phyloP scores from a whole-genome alignment of 1,140 invertebrate species.

The Caerostris darwini region DNA sequence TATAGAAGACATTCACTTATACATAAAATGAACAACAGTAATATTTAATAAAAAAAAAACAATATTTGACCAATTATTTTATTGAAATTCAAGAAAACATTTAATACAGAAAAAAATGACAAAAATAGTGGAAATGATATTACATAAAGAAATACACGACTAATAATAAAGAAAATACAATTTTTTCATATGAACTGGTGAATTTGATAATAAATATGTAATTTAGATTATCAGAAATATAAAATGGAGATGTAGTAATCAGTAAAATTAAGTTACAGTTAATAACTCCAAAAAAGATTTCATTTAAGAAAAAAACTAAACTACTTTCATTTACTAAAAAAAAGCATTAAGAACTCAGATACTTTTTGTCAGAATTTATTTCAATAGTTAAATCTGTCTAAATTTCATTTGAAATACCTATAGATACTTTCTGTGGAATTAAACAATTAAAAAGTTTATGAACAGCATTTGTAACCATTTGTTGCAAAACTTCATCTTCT shows the following conservation, averaged over 20 bases:
- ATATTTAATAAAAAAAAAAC: not conserved
- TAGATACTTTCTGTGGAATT: conserved; percentile 84
- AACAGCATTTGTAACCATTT: conserved; percentile 92
- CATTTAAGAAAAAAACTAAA: not conserved
- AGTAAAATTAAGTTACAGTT: too few relatives aligned
- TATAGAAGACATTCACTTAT: too few relatives aligned
- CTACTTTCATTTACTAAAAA: not conserved
- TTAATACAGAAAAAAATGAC: not conserved
- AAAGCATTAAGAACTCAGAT: not conserved
- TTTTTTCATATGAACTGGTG: not conserved
- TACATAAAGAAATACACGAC: not conserved
- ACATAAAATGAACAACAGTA: too few relatives aligned
- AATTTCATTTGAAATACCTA: conserved; percentile 13
- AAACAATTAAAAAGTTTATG: conserved; percentile 92
- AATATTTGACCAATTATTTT: not conserved
- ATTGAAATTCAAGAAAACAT: not conserved
- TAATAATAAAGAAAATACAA: not conserved
- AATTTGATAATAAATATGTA: not conserved
- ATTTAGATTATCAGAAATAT: too few relatives aligned
- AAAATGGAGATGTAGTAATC: too few relatives aligned
- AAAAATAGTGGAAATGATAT: not conserved
- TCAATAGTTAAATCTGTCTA: not conserved
- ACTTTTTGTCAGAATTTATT: too few relatives aligned
- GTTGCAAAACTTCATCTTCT: conserved; percentile 91
- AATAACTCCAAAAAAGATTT: too few relatives aligned